phyloP scores from a whole-genome alignment of 2,888 invertebrate species.

The Ommatoiulus sabulosus region DNA sequence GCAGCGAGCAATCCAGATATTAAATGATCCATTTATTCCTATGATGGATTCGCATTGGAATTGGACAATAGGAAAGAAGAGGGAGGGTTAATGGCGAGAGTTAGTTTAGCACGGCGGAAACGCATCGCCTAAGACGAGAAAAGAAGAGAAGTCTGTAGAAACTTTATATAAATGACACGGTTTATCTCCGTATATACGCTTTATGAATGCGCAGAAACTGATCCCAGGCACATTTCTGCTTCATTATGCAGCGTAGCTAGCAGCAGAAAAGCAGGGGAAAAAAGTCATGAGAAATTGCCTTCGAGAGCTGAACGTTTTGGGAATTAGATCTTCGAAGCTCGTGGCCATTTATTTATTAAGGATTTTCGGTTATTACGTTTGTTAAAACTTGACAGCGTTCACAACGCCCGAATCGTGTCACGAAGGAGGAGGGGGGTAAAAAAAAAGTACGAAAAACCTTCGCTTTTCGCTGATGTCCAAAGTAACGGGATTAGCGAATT shows the following conservation, averaged over 20 bases:
- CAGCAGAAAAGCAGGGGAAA: neutral
- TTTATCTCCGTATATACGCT: slow-evolving; percentile 25
- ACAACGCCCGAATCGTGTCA: neutral
- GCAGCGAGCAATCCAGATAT: slow-evolving; percentile 30
- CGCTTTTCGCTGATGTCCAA: slow-evolving; percentile 21
- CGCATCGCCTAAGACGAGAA: neutral
- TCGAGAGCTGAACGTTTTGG: neutral
- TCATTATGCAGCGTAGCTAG: neutral
- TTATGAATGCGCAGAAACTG: neutral
- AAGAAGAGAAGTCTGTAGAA: neutral
- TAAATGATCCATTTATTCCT: slow-evolving; percentile 22
- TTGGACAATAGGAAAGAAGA: neutral
- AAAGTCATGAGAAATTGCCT: neutral
- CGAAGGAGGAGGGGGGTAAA: no score
- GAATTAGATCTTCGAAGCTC: neutral
- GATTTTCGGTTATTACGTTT: slow-evolving; percentile 29
- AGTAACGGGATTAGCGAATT: slow-evolving; percentile 35
- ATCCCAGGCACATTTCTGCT: slow-evolving; percentile 30
- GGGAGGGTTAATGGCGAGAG: slow-evolving; percentile 17
- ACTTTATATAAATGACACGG: slow-evolving; percentile 43
- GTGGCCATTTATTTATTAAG: neutral
- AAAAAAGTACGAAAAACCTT: neutral
- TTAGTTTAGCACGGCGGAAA: neutral
- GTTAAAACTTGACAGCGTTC: neutral
- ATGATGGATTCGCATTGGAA: slow-evolving; percentile 20